Base-by-base conservation (phyloP, 2,888 invertebrate species). In the Ceramica pisi region DNA sequence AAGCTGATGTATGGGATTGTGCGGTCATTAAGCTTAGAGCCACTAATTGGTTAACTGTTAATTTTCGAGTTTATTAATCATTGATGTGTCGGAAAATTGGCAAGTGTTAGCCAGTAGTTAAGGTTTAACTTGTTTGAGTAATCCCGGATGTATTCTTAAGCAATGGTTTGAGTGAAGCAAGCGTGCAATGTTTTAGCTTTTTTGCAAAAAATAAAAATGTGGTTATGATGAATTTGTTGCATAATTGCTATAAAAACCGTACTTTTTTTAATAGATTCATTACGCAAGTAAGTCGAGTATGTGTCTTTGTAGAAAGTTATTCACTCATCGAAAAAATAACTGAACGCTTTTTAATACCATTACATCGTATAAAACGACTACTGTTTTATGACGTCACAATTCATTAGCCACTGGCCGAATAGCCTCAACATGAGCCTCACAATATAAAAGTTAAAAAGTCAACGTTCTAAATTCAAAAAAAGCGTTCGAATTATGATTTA, bases 401-500 rank as follows among this genome's bases (percentile, higher is more conserved):
- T 81, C 62, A 83, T 81, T 77, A 83, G 56, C 69, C 81, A 71
- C 67, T 72, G 76, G 64, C 72, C 59, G 71, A 65, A 76, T 63
- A 78, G 73, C 74, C 65, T 78, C 72, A 82, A 75, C 67, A 81
- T 70, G 53, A 75, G 59, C 44, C 71, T 66, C 71, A 75, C 67
- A 87, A 89, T 89, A 87, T 85, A 89, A 92, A 91, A 89, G 88
- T 89, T 85, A 90, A 92, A 93, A 93, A 94, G 93, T 92, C 92
- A 91, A 94, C 92, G 95, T 94, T 94, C 95, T 91, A 95, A 93
- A 95, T 94, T 95, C 91, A 93, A 57, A 95, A 94, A 94, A 94
- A 84, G 75, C 92, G 94, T 93, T 94, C 94, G 94, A 95, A 95
- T 94, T 96, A 95, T 95, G 95, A 95, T 96, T 95, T 95, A 94